Evolutionary conservation across 2,113 vertebrate genomes (phyloP), one percentile per base, ranked within the genome.

Genomic region (Vidua chalybeata): DNA sequence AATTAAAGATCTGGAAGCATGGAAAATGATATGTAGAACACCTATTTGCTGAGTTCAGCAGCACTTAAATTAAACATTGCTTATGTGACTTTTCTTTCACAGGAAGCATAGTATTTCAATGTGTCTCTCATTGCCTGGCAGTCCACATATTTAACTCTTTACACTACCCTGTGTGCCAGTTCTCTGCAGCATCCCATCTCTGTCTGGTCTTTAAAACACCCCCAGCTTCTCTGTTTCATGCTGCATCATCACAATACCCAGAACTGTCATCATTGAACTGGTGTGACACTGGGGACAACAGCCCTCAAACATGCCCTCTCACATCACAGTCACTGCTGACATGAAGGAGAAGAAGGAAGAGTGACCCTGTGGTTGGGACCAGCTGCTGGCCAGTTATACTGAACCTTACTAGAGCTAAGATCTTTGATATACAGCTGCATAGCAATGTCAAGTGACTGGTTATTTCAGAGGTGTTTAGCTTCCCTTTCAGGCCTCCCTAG

Each of bases 31-130:
- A 91, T 37, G 31, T 68, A 89, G 87, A 94, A 61, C 46, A 90
- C 17, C 49, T 86, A 75, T 79, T 91, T 95, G 95, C 93, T 92
- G 84, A 95, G 73, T 78, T 95, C 89, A 95, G 90, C 90, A 87
- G 54, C 73, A 41, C 76, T 86, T 84, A 90, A 92, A 86, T 88
- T 87, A 90, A 94, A 89, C 39, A 45, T 37, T 58, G 68, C 73
- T 95, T 89, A 84, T 2, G 17, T 89, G 92, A 83, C 63, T 79
- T 90, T 52, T 73, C 68, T 86, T 71, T 74, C 80, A 75, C n/a
- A 75, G 64, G 52, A 91, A 72, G 56, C 13, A 14, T 28, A 74
- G 56, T 20, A 2, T 92, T 95, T 88, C 62, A 87, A 35, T 41
- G 27, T 79, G 69, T 83, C n/a, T 86, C 37, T 78, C 39, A 24